phyloP scores from a whole-genome alignment of 2,797 vertebrate genomes.

The Hydrolagus colliei region DNA sequence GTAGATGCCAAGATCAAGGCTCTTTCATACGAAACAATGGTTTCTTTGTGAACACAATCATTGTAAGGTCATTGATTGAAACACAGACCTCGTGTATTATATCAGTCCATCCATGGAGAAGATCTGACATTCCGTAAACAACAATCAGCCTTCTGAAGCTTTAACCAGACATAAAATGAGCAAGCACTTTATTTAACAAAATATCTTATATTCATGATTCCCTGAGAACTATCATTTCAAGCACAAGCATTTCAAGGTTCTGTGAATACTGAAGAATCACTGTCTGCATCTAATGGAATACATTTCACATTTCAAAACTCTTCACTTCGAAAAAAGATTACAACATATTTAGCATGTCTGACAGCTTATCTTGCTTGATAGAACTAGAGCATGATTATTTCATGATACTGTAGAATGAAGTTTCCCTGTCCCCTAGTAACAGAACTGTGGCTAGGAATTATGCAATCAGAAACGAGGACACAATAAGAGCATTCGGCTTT shows the following conservation, averaged over 20 bases:
- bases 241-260: background rate
- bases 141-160: background rate
- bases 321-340: background rate
- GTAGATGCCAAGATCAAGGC: background rate
- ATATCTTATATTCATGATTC: background rate
- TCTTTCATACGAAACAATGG: no score
- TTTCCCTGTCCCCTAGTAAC: background rate
- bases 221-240: background rate
- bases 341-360: background rate
- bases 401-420: background rate
- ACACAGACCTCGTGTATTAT: background rate
- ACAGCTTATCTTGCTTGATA: background rate
- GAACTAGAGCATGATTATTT: background rate
- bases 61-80: background rate
- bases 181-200: background rate
- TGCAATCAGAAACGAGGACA: no score
- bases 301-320: slow-evolving; percentile 4
- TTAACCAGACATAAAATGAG: no score
- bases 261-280: background rate
- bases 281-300: background rate
- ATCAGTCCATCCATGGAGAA: background rate
- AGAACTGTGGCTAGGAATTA: background rate
- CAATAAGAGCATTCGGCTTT: no score
- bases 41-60: no score
- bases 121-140: background rate